Base-by-base conservation (phyloP, 2,797 vertebrate species). In the Brachymystax lenok region DNA sequence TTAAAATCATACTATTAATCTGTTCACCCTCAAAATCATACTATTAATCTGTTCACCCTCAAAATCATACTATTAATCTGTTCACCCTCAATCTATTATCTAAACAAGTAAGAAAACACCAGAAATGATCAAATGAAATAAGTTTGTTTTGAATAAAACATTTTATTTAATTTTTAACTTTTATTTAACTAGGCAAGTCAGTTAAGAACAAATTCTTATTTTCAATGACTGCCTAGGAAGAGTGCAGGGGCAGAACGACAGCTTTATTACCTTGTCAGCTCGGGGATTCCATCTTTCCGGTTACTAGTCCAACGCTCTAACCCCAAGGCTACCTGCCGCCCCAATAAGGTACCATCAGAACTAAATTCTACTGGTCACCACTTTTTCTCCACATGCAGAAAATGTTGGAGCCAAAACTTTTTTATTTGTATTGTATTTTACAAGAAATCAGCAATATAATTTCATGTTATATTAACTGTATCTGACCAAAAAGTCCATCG, bases 311-410 rank as follows among this genome's bases (percentile, higher is more conserved):
- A 24, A 24, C 24, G 24, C 24, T 24, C 24, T 24, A 24, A 24
- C 24, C 24, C 0, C 24, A 0, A 24, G 24, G 24, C 24, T 24
- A 24, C 24, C 24, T 24, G 24, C 24, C 24, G 24, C 24, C 24
- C 87, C 90, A 91, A 82, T 66, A 6, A 71, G 79, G 27, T 75
- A 30, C 33, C 71, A 56, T 84, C 78, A 71, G 19, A 77, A 74
- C 52, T 71, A 74, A 50, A 56, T 40, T 52, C 3, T 3, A 12
- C 40, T 74, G 76, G 68, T 78, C 76, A 87, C 84, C 84, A 0
- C 67, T 78, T 89, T 86, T 77, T 88, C 88, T 83, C 84, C 78
- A 75, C 33, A 64, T 77, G 86, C 83, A 77, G 27, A 84, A 81
- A 77, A 86, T 70, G n/a, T 67, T 35, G 4, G 6, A 1, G 40